Percentiles rank a stretch among this genome's conserved stretches.
These are phyloP conservation scores for Ptychobarbus kaznakovi DNA, from an alignment of 2,797 vertebrate genomes.

Conservation along the genomic window DNA sequence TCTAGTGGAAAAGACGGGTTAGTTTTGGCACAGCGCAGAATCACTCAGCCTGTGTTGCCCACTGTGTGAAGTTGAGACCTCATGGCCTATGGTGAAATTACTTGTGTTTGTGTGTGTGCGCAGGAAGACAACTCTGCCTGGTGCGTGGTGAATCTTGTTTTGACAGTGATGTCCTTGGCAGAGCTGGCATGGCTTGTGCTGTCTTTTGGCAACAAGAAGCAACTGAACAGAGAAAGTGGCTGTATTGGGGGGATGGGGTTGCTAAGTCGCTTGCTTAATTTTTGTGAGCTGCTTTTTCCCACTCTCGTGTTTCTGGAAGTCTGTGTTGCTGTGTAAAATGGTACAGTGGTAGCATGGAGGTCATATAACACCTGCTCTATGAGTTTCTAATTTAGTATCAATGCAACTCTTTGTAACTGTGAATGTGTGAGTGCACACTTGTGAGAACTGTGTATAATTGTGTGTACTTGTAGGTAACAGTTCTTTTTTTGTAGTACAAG, in stretches of 20 bases:
- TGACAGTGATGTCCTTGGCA: constrained; percentile 61
- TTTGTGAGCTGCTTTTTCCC: neutral
- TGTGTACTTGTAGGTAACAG: neutral
- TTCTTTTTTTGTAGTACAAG: neutral
- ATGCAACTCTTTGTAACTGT: constrained; percentile 51
- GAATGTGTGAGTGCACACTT: neutral
- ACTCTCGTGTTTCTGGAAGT: neutral
- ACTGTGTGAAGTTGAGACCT: constrained; percentile 47
- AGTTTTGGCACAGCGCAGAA: constrained; percentile 36
- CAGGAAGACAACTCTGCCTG: constrained; percentile 15
- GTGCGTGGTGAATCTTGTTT: constrained; percentile 55
- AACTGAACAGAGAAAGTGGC: neutral
- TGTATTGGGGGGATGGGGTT: neutral
- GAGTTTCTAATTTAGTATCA: constrained; percentile 52
- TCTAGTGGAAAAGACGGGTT: constrained; percentile 42
- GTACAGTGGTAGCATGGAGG: neutral
- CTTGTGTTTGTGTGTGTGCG: neutral
- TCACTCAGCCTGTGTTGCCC: constrained; percentile 38
- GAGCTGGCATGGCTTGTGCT: constrained; percentile 48
- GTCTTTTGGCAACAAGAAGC: constrained; percentile 21
- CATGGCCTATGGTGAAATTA: constrained; percentile 38
- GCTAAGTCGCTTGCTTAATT: neutral
- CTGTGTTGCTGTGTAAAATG: neutral
- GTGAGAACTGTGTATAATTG: neutral
- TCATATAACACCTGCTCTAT: neutral